These are phyloP conservation scores for Tupaia tana DNA, from an alignment of 2,113 vertebrate species.

Conservation along the genomic window DNA sequence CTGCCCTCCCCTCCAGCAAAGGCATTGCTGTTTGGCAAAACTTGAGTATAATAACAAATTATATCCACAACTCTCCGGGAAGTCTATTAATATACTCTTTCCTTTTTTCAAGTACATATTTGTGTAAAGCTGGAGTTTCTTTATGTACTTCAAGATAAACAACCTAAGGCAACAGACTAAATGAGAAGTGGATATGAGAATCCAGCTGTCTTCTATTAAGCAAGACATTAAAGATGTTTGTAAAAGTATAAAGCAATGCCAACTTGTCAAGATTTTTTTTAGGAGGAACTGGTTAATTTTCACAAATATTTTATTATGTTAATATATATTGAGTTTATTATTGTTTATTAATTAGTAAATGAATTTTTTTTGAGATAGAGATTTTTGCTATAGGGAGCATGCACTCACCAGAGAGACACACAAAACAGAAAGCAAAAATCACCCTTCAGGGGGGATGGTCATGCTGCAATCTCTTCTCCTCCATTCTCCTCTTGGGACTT, in stretches of 20 bases:
- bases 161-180: not conserved
- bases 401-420: too few species aligned
- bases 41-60: not conserved
- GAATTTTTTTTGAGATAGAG: not conserved
- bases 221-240: not conserved
- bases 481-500: too few species aligned
- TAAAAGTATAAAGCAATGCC: not conserved
- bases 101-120: not conserved
- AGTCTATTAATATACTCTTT: not conserved
- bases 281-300: not conserved
- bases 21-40: not conserved
- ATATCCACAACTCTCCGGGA: not conserved
- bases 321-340: not conserved
- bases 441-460: too few species aligned
- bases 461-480: too few species aligned
- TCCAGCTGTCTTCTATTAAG: not conserved
- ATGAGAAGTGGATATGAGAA: not conserved
- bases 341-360: not conserved
- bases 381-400: too few species aligned
- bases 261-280: not conserved
- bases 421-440: too few species aligned
- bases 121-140: not conserved
- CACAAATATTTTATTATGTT: slow-evolving; percentile 15
- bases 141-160: not conserved
- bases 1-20: too few species aligned